Percentiles rank a stretch among this genome's conserved stretches.
phyloP scores from a whole-genome alignment of 2,797 vertebrate genomes.

The Hirundo rustica region DNA sequence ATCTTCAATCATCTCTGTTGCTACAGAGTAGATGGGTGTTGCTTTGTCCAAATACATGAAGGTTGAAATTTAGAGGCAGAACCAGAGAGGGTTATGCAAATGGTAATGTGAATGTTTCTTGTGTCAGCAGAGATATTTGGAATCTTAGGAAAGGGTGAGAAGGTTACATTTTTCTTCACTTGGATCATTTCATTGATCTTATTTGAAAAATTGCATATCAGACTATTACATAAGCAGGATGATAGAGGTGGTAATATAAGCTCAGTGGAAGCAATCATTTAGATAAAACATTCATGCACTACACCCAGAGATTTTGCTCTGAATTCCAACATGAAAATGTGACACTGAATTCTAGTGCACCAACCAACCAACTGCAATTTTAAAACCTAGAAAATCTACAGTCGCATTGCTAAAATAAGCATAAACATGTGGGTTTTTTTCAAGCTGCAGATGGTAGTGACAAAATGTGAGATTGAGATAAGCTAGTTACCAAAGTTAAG shows the following conservation, averaged over 20 bases:
- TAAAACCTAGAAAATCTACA: background rate
- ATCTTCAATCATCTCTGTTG: background rate
- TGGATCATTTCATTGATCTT: background rate
- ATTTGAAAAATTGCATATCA: background rate
- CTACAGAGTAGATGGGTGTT: background rate
- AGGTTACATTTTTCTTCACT: background rate
- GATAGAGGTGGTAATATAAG: background rate
- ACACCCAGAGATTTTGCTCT: background rate
- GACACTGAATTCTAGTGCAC: background rate
- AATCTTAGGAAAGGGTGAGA: background rate
- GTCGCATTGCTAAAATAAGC: background rate
- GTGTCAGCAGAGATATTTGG: background rate
- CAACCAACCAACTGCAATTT: background rate
- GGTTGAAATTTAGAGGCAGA: background rate
- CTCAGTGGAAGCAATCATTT: background rate
- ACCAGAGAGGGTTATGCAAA: background rate
- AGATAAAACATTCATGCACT: background rate
- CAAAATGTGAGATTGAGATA: slow-evolving; percentile 19
- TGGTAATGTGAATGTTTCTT: background rate
- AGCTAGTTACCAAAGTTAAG: background rate
- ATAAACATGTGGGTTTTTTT: background rate
- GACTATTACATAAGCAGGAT: background rate
- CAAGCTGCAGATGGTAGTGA: slow-evolving; percentile 8
- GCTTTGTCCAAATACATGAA: background rate
- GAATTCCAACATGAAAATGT: background rate